These are phyloP conservation scores for Dermatophagoides farinae DNA, from an alignment of 1,140 invertebrate genomes.

Conservation along the genomic window DNA sequence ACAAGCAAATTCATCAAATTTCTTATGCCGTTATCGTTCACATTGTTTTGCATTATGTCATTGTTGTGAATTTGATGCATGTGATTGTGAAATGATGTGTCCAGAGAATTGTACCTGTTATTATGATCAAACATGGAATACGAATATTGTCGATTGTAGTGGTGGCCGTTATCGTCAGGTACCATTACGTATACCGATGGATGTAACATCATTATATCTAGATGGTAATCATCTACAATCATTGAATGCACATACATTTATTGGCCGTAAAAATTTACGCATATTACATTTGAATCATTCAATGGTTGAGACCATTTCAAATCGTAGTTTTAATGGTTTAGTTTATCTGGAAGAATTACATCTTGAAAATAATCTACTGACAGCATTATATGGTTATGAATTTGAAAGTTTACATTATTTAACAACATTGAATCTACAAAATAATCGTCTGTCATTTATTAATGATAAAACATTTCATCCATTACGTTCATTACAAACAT, in stretches of 20 bases:
- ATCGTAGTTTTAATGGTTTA: slow-evolving; percentile 70
- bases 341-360: slow-evolving; percentile 40
- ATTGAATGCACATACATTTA: slow-evolving; percentile 67
- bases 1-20: slow-evolving; percentile 62
- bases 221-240: slow-evolving; percentile 72
- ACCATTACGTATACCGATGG: slow-evolving; percentile 72
- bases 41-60: slow-evolving; percentile 80
- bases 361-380: slow-evolving; percentile 63
- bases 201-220: slow-evolving; percentile 74
- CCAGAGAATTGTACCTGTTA: slow-evolving; percentile 79
- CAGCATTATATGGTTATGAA: slow-evolving; percentile 59
- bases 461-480: slow-evolving; percentile 55
- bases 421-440: slow-evolving; percentile 58
- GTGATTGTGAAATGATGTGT: slow-evolving; percentile 86
- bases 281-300: slow-evolving; percentile 70
- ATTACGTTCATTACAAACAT: slow-evolving; percentile 52
- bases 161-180: slow-evolving; percentile 46
- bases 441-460: slow-evolving; percentile 56
- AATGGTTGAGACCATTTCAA: slow-evolving; percentile 57
- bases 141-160: slow-evolving; percentile 69
- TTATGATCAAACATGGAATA: slow-evolving; percentile 78
- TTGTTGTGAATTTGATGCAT: slow-evolving; percentile 83
- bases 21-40: slow-evolving; percentile 72
- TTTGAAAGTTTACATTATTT: slow-evolving; percentile 42
- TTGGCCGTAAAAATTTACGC: slow-evolving; percentile 65